Evolutionary conservation across 2,797 vertebrate genomes (phyloP).

Genomic region (Odontamblyopus rebecca): DNA sequence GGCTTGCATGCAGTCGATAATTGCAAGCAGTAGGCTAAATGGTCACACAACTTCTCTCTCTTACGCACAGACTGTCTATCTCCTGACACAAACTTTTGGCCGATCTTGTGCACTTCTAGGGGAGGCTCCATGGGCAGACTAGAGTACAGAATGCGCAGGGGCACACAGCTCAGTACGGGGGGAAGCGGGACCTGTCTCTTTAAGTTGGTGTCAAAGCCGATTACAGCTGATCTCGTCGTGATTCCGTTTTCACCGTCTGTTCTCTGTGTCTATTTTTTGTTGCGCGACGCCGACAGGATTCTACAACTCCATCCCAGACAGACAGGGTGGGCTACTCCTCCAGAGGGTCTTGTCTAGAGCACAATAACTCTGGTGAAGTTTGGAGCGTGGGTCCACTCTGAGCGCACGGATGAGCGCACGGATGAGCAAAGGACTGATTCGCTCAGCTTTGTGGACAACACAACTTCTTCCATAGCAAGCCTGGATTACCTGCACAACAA

Average conservation of each 20-base stretch:
- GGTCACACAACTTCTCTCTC: neutral
- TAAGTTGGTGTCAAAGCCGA: constrained; percentile 87
- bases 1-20: neutral
- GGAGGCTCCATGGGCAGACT: neutral
- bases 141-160: neutral
- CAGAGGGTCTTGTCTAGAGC: neutral
- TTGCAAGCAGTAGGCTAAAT: neutral
- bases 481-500: constrained; percentile 56
- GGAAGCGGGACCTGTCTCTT: constrained; percentile 79
- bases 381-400: constrained; percentile 15
- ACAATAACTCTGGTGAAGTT: constrained; percentile 27
- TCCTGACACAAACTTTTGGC: neutral
- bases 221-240: constrained; percentile 86
- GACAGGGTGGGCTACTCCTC: neutral
- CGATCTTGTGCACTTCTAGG: constrained; percentile 5
- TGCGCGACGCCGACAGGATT: constrained; percentile 20
- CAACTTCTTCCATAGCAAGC: constrained; percentile 60
- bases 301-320: constrained; percentile 9
- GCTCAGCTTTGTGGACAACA: constrained; percentile 32
- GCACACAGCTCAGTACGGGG: neutral
- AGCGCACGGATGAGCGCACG: neutral
- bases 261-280: constrained; percentile 54
- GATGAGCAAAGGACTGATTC: constrained; percentile 4
- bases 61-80: neutral
- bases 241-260: constrained; percentile 79